Evolutionary conservation across 2,113 vertebrate genomes (phyloP).

Genomic region (Salminus brasiliensis): DNA sequence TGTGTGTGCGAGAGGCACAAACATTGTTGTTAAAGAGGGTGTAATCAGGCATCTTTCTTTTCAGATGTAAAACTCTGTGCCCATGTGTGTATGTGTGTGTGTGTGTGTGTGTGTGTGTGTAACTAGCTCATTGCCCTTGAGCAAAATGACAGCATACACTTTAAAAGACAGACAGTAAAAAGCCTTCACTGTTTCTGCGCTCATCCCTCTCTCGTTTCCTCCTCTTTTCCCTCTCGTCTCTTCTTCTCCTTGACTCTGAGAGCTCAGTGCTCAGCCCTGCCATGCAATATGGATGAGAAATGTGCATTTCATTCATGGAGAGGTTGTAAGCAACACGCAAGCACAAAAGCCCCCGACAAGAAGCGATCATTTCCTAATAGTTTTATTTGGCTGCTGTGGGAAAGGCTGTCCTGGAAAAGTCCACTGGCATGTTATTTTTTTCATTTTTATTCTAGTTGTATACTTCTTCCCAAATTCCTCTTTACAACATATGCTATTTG

Average conservation of each 20-base stretch:
- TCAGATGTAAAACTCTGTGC: background rate
- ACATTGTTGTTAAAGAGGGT: background rate
- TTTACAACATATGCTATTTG: too few relatives aligned
- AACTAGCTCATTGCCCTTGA: background rate
- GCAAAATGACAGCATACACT: background rate
- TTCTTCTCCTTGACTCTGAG: background rate
- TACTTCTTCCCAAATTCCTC: too few relatives aligned
- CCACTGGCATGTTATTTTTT: background rate
- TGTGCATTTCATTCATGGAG: background rate
- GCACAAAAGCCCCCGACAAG: background rate
- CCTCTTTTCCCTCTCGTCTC: background rate
- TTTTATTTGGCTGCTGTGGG: background rate
- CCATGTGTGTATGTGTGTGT: too few relatives aligned
- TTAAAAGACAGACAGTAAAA: background rate
- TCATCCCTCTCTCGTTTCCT: background rate
- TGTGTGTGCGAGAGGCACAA: background rate
- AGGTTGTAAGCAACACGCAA: background rate
- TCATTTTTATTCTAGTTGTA: background rate
- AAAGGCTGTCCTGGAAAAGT: background rate
- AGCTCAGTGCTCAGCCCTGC: background rate
- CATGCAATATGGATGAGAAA: background rate
- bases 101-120: background rate
- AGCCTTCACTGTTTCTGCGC: background rate
- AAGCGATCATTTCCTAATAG: background rate
- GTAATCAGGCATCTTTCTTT: background rate